Conservation (phyloP, 2,888 invertebrate species). For the Andrena dorsata region DNA sequence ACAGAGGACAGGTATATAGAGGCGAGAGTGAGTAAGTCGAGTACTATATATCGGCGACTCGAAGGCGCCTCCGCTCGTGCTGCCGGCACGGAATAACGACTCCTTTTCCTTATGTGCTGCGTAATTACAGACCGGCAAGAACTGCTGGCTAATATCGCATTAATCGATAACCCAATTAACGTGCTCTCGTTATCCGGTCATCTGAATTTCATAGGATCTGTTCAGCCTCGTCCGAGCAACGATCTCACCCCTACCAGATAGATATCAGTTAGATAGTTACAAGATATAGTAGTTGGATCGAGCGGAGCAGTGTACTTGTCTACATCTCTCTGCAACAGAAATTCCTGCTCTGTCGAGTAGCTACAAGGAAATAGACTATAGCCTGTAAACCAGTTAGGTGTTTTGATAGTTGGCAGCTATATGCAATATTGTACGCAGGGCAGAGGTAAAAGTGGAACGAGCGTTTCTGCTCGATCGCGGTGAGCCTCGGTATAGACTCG, state of each 20-base stretch:
- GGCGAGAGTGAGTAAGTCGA: constrained; percentile 15
- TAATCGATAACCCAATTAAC: constrained; percentile 78
- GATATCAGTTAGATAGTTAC: too few species aligned
- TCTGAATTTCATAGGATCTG: constrained; percentile 54
- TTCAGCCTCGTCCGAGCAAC: background rate
- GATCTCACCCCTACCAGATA: too few species aligned
- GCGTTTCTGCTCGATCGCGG: background rate
- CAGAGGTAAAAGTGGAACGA: constrained; percentile 5
- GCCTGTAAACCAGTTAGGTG: background rate
- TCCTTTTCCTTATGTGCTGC: constrained; percentile 73
- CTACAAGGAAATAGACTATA: too few species aligned
- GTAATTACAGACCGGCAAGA: constrained; percentile 74
- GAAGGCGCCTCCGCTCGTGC: constrained; percentile 70
- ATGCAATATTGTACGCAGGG: background rate
- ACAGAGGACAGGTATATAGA: constrained; percentile 52
- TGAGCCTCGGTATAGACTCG: background rate
- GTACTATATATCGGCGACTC: constrained; percentile 69
- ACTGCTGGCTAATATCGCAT: constrained; percentile 62
- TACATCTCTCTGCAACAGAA: background rate
- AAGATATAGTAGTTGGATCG: too few species aligned
- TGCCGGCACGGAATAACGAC: constrained; percentile 68
- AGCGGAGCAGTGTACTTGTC: background rate
- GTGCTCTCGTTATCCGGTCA: constrained; percentile 73
- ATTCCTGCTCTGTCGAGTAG: too few species aligned
- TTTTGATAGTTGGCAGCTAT: background rate